phyloP scores from a whole-genome alignment of 2,888 invertebrate genomes.

The Cremastinae sp. region DNA sequence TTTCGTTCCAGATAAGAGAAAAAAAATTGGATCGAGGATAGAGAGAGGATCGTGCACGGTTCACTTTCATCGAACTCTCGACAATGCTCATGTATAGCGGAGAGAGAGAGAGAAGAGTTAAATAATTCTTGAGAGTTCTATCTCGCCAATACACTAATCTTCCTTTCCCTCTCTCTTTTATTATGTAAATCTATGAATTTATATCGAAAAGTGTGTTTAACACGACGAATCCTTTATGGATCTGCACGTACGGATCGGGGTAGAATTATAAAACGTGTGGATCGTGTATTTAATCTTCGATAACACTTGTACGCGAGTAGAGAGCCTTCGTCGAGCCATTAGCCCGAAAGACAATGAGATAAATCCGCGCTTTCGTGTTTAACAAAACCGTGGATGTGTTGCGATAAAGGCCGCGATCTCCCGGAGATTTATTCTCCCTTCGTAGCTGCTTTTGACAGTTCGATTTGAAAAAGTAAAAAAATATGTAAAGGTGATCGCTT shows the following conservation, averaged over 20 bases:
- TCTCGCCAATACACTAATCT: neutral
- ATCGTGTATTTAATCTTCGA: conserved; percentile 22
- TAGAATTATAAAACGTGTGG: conserved; percentile 54
- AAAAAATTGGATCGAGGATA: conserved; percentile 45
- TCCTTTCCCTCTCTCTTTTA: no score
- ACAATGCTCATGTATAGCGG: conserved; percentile 10
- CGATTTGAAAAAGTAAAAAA: neutral
- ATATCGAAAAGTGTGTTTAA: neutral
- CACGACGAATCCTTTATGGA: neutral
- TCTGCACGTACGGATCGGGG: neutral
- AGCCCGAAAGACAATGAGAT: conserved; percentile 73
- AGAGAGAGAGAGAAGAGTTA: conserved; percentile 30
- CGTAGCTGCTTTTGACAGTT: neutral
- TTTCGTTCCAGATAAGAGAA: conserved; percentile 19
- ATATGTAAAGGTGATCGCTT: conserved; percentile 32
- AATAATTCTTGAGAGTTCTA: conserved; percentile 37
- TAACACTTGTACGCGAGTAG: conserved; percentile 5
- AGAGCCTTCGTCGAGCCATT: conserved; percentile 63
- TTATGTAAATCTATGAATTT: conserved; percentile 7
- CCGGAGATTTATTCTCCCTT: no score
- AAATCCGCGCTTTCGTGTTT: conserved; percentile 66
- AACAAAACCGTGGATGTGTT: conserved; percentile 45
- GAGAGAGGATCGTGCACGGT: conserved; percentile 50
- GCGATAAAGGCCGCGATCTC: conserved; percentile 28
- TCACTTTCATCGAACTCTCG: conserved; percentile 43